Evolutionary conservation across 1,140 invertebrate species (phyloP), one percentile per base, ranked within the genome.

Genomic region (Caerostris extrusa): DNA sequence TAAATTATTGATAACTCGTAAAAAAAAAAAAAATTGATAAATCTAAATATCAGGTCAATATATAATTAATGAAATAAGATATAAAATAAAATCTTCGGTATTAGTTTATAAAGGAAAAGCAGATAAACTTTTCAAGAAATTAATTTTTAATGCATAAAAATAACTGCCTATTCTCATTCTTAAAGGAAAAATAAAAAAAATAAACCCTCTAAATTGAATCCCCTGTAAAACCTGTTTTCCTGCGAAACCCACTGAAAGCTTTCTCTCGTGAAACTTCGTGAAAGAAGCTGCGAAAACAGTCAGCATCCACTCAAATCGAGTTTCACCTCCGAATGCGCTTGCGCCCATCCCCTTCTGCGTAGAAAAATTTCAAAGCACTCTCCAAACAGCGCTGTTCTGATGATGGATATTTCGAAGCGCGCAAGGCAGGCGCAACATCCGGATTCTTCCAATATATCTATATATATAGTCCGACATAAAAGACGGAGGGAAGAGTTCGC

Each of bases 391-490:
- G 88, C 58, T 50, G 64, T n/a, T 71, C 88, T 58, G 88, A 71
- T 90, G 88, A 90, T 90, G 88, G 88, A 90, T 67, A 90, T 90
- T 71, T 90, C 50, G 67, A 69, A 71, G 56, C 88, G 88, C 88
- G 88, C 88, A 71, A 77, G 67, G 17, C 19, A 71, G 60, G 88
- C 88, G 88, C 88, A 71, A 77, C 61, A 90, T 71, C 61, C 88
- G 86, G 86, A 61, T 69, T 57, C 53, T n/a, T 61, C 64, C 88
- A 69, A 69, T 71, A 69, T 71, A 90, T 57, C 71, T 90, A 90
- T 89, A 89, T 89, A 88, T 19, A 71, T 69, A 77, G 53, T 60
- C 83, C n/a, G 19, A 58, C 83, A 85, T 85, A 85, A 85, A 85
- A 85, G 83, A 85, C 56, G 7, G 83, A 57, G 83, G 17, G 7